phyloP scores from a whole-genome alignment of 2,797 vertebrate species.

The Neosalanx taihuensis region DNA sequence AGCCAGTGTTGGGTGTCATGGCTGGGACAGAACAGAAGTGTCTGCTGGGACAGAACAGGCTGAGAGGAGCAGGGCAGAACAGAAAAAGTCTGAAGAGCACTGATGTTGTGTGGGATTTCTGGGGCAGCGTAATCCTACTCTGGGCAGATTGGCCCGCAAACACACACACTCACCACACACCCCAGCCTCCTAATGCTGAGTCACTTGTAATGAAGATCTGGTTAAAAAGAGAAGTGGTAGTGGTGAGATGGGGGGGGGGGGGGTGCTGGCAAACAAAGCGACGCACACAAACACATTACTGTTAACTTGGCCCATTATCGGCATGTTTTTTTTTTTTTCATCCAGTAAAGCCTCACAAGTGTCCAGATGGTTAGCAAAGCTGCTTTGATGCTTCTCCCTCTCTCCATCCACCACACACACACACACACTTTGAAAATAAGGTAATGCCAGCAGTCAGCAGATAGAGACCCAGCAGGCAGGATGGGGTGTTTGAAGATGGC shows the following conservation, averaged over 20 bases:
- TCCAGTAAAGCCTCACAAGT: constrained; percentile 69
- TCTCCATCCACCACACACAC: constrained; percentile 23
- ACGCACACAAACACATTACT: constrained; percentile 34
- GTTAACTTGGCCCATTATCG: constrained; percentile 75
- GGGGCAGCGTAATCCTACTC: constrained; percentile 56
- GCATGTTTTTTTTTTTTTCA: constrained; percentile 60
- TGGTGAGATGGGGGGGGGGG: constrained; percentile 31
- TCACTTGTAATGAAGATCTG: constrained; percentile 65
- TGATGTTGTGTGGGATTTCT: constrained; percentile 49
- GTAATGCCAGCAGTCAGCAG: constrained; percentile 52
- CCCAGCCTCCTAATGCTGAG: constrained; percentile 49
- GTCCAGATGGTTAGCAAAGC: constrained; percentile 79
- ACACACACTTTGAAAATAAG: constrained; percentile 37
- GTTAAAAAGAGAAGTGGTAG: constrained; percentile 55
- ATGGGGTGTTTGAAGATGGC: constrained; percentile 54
- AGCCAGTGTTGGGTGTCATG: constrained; percentile 17
- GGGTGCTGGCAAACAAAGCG: constrained; percentile 31
- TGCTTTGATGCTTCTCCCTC: constrained; percentile 59
- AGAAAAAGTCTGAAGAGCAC: constrained; percentile 35
- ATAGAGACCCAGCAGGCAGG: constrained; percentile 49
- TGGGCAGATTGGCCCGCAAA: constrained; percentile 41
- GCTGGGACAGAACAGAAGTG: background rate
- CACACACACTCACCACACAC: constrained; percentile 17
- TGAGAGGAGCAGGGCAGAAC: constrained; percentile 22
- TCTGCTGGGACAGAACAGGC: constrained; percentile 22